Evolutionary conservation across 2,797 vertebrate species (phyloP).

Genomic region (Gymnocypris eckloni): DNA sequence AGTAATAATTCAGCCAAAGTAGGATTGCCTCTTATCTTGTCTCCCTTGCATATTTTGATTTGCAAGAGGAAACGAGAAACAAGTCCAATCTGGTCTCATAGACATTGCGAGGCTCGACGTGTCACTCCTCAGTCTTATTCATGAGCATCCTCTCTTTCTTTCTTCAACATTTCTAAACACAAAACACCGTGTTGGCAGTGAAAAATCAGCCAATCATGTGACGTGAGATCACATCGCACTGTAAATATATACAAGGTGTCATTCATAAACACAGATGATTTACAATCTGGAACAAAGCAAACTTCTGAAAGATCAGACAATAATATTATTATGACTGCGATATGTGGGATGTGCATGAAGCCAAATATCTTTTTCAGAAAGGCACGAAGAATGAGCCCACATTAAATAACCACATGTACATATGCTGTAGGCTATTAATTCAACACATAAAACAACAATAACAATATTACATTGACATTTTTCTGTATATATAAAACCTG

Average conservation of each 20-base stretch:
- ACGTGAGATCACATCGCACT: slow-evolving; percentile 5
- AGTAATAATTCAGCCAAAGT: slow-evolving; percentile 44
- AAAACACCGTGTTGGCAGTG: slow-evolving; percentile 4
- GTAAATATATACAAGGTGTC: slow-evolving; percentile 24
- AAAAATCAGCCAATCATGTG: slow-evolving; percentile 41
- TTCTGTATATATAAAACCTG: not conserved
- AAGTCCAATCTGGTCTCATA: slow-evolving; percentile 49
- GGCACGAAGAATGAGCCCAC: not conserved
- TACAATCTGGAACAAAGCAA: slow-evolving; percentile 19
- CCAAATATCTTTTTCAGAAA: not conserved
- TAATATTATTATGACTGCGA: not conserved
- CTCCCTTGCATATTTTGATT: slow-evolving; percentile 53
- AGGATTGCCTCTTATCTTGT: slow-evolving; percentile 43
- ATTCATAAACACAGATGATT: slow-evolving; percentile 34
- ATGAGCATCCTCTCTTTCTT: not conserved
- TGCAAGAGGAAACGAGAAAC: slow-evolving; percentile 52
- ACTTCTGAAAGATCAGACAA: slow-evolving; percentile 9
- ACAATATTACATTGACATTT: not conserved
- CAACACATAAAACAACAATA: not conserved
- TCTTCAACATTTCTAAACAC: slow-evolving; percentile 19
- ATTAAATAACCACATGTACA: not conserved
- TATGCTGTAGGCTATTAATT: not conserved
- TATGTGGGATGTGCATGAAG: not conserved
- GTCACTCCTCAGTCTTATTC: slow-evolving; percentile 21
- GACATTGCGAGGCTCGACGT: not conserved